phyloP scores from a whole-genome alignment of 2,888 invertebrate species.

The Caenorhabditis auriculariae region DNA sequence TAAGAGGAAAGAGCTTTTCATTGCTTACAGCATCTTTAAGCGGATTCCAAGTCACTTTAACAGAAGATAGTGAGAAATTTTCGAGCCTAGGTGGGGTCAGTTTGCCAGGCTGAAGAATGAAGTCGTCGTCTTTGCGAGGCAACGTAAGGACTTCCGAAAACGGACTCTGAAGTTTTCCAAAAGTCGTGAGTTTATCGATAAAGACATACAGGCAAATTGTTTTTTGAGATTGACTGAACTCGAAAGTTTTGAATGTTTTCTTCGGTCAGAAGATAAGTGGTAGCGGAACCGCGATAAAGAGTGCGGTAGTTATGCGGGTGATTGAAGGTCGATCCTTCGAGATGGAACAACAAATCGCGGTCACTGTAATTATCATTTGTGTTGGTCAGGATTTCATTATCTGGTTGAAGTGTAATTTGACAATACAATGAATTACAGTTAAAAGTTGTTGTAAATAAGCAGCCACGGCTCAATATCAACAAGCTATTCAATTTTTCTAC shows the following conservation, averaged over 20 bases:
- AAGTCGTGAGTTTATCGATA: too few relatives aligned
- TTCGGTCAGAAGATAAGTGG: slow-evolving; percentile 26
- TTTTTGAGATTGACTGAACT: slow-evolving; percentile 26
- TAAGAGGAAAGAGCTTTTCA: too few relatives aligned
- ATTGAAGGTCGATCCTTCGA: slow-evolving; percentile 21
- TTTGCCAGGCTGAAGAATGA: slow-evolving; percentile 4
- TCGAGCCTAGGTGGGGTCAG: slow-evolving; percentile 4
- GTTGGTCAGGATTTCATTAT: too few relatives aligned
- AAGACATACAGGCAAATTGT: slow-evolving; percentile 6
- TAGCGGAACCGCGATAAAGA: slow-evolving; percentile 33
- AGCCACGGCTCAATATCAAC: too few relatives aligned
- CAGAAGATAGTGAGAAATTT: not conserved
- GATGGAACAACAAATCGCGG: slow-evolving; percentile 11
- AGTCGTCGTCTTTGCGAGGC: slow-evolving; percentile 7
- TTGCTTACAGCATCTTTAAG: not conserved
- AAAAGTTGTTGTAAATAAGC: too few relatives aligned
- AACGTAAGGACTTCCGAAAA: slow-evolving; percentile 15
- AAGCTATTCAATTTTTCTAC: too few relatives aligned
- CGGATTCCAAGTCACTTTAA: slow-evolving; percentile 8
- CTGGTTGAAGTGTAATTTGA: too few relatives aligned
- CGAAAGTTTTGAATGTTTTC: slow-evolving; percentile 36
- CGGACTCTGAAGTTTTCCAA: slow-evolving; percentile 12
- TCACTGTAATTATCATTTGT: too few relatives aligned
- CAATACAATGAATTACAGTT: too few relatives aligned
- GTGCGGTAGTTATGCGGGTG: slow-evolving; percentile 13